These are phyloP conservation scores for Polyergus mexicanus DNA, from an alignment of 1,140 invertebrate species.

Conservation along the genomic window DNA sequence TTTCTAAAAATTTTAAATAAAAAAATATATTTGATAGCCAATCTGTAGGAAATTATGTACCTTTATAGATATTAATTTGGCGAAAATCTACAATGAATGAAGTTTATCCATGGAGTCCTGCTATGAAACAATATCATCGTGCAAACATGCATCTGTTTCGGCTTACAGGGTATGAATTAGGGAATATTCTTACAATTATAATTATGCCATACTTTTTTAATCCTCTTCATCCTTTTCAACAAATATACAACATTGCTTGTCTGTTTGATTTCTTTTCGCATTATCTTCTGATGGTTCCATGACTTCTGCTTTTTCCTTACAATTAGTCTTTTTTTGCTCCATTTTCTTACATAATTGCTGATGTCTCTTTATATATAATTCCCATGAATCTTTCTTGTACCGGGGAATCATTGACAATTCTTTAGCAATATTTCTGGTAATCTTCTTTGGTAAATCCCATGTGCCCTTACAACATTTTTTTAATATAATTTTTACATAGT, in stretches of 20 bases:
- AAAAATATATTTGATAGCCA: background rate
- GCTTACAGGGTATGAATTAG: conserved; percentile 84
- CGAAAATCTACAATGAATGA: conserved; percentile 92
- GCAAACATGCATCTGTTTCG: conserved; percentile 93
- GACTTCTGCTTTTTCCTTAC: background rate
- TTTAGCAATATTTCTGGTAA: conserved; percentile 69
- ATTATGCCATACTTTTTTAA: background rate
- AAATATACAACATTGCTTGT: conserved; percentile 3
- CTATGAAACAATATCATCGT: conserved; percentile 92
- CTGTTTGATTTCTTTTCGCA: conserved; percentile 28
- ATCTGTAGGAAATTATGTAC: background rate
- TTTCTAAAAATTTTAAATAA: conserved; percentile 6
- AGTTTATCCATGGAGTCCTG: conserved; percentile 94
- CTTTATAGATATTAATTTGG: conserved; percentile 89
- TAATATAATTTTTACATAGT: conserved; percentile 11
- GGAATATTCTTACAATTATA: background rate
- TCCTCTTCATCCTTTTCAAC: background rate
- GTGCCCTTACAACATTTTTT: conserved; percentile 70
- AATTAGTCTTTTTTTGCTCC: background rate
- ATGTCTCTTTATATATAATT: conserved; percentile 59
- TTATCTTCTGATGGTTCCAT: conserved; percentile 4
- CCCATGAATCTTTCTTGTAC: conserved; percentile 70
- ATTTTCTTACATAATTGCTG: conserved; percentile 36
- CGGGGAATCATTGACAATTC: conserved; percentile 72
- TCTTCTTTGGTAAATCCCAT: conserved; percentile 79